These are phyloP conservation scores for Reticulitermes speratus DNA, from an alignment of 1,140 invertebrate species.

Conservation along the genomic window DNA sequence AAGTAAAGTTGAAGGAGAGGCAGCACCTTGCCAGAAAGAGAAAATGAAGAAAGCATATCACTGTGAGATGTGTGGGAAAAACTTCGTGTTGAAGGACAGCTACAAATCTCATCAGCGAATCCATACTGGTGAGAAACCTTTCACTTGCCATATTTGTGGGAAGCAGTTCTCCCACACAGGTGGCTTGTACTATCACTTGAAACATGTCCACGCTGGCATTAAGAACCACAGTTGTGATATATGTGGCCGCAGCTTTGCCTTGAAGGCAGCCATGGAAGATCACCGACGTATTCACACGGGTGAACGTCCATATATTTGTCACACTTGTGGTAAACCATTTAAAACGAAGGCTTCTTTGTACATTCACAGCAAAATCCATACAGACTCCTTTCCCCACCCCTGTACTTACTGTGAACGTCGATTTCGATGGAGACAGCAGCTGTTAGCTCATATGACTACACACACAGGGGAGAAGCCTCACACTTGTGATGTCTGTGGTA, in stretches of 20 bases:
- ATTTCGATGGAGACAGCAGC: constrained; percentile 55
- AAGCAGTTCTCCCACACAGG: constrained; percentile 63
- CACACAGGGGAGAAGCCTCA: constrained; percentile 53
- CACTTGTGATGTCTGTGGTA: constrained; percentile 53
- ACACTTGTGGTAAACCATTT: constrained; percentile 58
- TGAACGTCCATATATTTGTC: constrained; percentile 60
- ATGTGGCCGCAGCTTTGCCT: constrained; percentile 54
- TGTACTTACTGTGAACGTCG: constrained; percentile 50
- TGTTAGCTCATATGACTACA: constrained; percentile 56
- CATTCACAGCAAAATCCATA: constrained; percentile 54
- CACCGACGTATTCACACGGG: constrained; percentile 59
- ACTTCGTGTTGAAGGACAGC: constrained; percentile 6
- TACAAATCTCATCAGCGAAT: constrained; percentile 56
- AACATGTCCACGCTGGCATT: constrained; percentile 62
- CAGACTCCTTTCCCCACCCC: constrained; percentile 51
- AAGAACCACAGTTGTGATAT: constrained; percentile 58
- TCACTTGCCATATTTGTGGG: constrained; percentile 45
- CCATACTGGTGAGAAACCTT: constrained; percentile 43
- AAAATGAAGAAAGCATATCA: neutral
- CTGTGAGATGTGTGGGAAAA: constrained; percentile 19
- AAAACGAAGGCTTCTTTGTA: constrained; percentile 54
- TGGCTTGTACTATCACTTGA: constrained; percentile 60
- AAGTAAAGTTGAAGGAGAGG: neutral
- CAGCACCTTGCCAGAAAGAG: neutral
- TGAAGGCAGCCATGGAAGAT: constrained; percentile 52